A percentile compares a stretch with the other conserved stretches of the same genome.
Evolutionary conservation across 2,797 vertebrate species (phyloP).

Genomic region (Anabacerthia variegaticeps): DNA sequence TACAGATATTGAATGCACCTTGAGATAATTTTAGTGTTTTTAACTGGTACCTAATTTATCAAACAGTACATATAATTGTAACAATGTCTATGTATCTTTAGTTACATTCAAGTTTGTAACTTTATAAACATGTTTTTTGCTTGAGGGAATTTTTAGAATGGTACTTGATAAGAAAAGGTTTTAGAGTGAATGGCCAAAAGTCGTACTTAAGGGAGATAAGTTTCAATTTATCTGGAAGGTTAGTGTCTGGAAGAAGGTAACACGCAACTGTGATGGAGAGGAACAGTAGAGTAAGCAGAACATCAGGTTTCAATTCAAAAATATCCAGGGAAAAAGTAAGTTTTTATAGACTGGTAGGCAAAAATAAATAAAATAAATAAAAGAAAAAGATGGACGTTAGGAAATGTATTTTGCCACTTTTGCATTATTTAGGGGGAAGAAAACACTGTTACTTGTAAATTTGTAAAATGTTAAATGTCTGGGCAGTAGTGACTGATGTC

Average conservation of each 20-base stretch:
- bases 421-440: constrained; percentile 72
- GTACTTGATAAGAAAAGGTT: constrained; percentile 69
- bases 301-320: constrained; percentile 74
- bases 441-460: constrained; percentile 77
- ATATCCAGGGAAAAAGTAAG: constrained; percentile 70
- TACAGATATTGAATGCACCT: constrained; percentile 85
- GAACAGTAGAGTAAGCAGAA: constrained; percentile 59
- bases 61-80: constrained; percentile 80
- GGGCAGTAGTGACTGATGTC: constrained; percentile 78
- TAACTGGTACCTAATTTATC: constrained; percentile 87
- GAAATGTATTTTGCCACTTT: constrained; percentile 76
- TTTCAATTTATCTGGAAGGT: constrained; percentile 40
- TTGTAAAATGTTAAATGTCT: constrained; percentile 79
- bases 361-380: constrained; percentile 59
- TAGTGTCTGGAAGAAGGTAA: constrained; percentile 43
- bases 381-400: constrained; percentile 53
- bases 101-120: constrained; percentile 84
- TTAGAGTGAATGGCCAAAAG: constrained; percentile 51
- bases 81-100: constrained; percentile 84
- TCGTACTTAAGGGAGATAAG: constrained; percentile 36
- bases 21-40: constrained; percentile 84
- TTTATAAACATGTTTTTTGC: constrained; percentile 83
- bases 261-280: constrained; percentile 42
- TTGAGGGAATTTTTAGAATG: constrained; percentile 78
- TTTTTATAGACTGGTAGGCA: constrained; percentile 66